These are phyloP conservation scores for Microcebus tavaratra DNA, from an alignment of 2,113 vertebrate species.

Conservation along the genomic window DNA sequence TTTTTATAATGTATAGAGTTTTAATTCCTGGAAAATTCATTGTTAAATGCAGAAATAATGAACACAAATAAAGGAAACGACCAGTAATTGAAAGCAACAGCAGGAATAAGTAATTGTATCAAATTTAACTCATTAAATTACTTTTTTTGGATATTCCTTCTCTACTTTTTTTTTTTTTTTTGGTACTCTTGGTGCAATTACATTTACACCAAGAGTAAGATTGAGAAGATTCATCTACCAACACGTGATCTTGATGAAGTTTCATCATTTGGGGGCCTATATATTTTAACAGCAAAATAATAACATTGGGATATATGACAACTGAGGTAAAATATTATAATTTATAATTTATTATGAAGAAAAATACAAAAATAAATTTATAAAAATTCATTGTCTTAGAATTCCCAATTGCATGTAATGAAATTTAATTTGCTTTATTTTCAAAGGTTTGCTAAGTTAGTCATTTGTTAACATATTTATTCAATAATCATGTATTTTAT, in stretches of 20 bases:
- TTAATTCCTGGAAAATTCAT: not conserved
- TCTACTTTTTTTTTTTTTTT: not conserved
- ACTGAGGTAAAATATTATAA: not conserved
- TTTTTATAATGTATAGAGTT: not conserved
- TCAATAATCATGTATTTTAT: not conserved
- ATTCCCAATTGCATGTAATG: not conserved
- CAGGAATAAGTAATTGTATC: not conserved
- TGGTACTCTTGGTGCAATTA: not conserved
- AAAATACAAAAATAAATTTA: not conserved
- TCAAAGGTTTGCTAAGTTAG: not conserved
- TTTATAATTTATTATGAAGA: not conserved
- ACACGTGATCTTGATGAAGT: not conserved
- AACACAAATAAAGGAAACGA: not conserved
- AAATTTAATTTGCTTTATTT: not conserved
- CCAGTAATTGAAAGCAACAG: not conserved
- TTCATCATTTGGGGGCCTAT: not conserved
- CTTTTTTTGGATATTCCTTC: not conserved
- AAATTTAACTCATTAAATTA: not conserved
- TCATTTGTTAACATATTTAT: not conserved
- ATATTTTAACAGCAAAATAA: not conserved
- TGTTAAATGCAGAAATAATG: not conserved
- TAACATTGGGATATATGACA: not conserved
- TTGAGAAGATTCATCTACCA: not conserved
- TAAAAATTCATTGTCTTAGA: not conserved
- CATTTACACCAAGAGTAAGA: not conserved